A percentile compares a stretch with the other conserved stretches of the same genome.
Conservation (phyloP, 2,797 vertebrate species). For the Cossypha niveicapilla region DNA sequence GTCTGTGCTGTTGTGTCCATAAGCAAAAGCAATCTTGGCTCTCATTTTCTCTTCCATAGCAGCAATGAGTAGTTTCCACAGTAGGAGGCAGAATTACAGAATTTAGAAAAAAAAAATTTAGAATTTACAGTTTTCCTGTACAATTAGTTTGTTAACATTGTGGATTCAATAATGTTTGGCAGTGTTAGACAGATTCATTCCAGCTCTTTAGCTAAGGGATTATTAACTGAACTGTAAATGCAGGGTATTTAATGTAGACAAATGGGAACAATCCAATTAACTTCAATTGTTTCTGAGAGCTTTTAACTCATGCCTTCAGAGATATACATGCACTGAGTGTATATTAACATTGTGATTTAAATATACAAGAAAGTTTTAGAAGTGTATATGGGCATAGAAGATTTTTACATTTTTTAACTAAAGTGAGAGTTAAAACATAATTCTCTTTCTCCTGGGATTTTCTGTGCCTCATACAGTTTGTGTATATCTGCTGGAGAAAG, state of each 20-base stretch:
- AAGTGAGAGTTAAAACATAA: background rate
- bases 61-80: background rate
- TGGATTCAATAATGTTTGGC: background rate
- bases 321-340: background rate
- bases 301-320: conserved; percentile 15
- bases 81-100: background rate
- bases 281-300: background rate
- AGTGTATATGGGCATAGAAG: background rate
- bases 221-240: conserved; percentile 9
- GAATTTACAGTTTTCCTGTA: background rate
- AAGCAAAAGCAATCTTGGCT: background rate
- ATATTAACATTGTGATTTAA: background rate
- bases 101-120: background rate
- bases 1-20: background rate
- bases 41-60: background rate
- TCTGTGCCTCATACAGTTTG: background rate
- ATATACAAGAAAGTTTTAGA: background rate
- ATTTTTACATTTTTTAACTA: background rate
- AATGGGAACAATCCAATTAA: conserved; percentile 5
- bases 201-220: background rate
- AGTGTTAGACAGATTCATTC: background rate
- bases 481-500: background rate
- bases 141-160: background rate
- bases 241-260: background rate
- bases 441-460: background rate